These are phyloP conservation scores for Triplophysa yarkandensis DNA, from an alignment of 2,797 vertebrate species.

Conservation along the genomic window DNA sequence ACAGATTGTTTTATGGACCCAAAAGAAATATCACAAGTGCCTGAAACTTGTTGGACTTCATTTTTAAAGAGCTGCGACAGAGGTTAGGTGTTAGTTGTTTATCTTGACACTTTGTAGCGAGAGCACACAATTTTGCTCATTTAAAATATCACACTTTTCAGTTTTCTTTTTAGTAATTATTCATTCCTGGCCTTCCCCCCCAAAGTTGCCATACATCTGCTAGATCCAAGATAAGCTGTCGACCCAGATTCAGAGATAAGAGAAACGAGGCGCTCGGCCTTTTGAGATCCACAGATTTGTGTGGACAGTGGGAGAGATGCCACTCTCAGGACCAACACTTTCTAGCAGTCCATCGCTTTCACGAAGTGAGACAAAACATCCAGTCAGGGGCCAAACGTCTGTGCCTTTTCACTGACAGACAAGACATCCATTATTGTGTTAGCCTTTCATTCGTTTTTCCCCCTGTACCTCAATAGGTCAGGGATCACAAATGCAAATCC, in stretches of 20 bases:
- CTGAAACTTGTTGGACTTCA: conserved; percentile 76
- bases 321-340: conserved; percentile 49
- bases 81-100: conserved; percentile 66
- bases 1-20: conserved; percentile 57
- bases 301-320: conserved; percentile 46
- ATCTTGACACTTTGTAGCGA: conserved; percentile 33
- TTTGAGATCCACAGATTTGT: conserved; percentile 5
- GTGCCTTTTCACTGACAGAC: conserved; percentile 51
- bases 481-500: conserved; percentile 68
- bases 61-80: conserved; percentile 70
- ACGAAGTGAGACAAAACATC: conserved; percentile 47
- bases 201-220: conserved; percentile 31
- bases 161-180: neutral
- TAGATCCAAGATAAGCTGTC: conserved; percentile 39
- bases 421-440: conserved; percentile 60
- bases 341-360: conserved; percentile 48
- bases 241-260: conserved; percentile 44
- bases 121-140: neutral
- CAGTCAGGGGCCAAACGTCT: conserved; percentile 49
- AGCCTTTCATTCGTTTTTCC: conserved; percentile 53
- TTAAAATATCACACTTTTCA: neutral
- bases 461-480: conserved; percentile 65
- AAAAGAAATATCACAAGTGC: conserved; percentile 67
- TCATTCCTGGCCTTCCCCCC: neutral
- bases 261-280: conserved; percentile 21